Evolutionary conservation across 2,113 vertebrate genomes (phyloP), one percentile per base, ranked within the genome.

Genomic region (Eurystomus gularis): DNA sequence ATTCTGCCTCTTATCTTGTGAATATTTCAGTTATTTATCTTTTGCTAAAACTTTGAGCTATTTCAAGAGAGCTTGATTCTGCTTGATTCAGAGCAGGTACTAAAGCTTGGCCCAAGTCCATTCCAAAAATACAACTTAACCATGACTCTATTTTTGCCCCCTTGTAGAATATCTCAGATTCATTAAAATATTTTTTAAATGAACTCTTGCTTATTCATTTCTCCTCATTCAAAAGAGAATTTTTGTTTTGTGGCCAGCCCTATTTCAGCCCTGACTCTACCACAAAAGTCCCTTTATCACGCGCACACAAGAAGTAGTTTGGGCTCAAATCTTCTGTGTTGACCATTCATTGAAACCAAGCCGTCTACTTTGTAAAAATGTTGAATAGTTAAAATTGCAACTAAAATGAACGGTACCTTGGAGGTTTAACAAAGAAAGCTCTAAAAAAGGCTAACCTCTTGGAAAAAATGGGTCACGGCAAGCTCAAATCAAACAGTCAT

Each of bases 311-410:
- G 48, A 84, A 29, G 48, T 78, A 92, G 86, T 91, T 94, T 81
- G 84, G 72, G 64, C 51, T 88, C 16, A 95, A 94, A 75, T 44
- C 84, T 46, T 92, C 37, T 90, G 81, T 91, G 65, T 82, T 94
- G 87, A 65, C 66, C 40, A 23, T 66, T 69, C 60, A 82, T n/a
- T 85, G 69, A 95, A 90, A 82, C 69, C 39, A 29, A 86, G 66
- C 17, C 62, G 48, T 24, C 24, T 48, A n/a, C 42, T 93, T 79
- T 65, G 69, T 91, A n/a, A 86, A 91, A 91, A 84, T 6, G 48
- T 37, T 93, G 73, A 87, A 87, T 76, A 72, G 73, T 28, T 91
- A 64, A 85, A 95, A 93, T 55, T 83, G 81, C 57, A 57, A 75
- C 86, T 68, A 64, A 91, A 94, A 75, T 6, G 69, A 92, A 78